Evolutionary conservation across 2,797 vertebrate species (phyloP).

Genomic region (Diglossa cyanea): DNA sequence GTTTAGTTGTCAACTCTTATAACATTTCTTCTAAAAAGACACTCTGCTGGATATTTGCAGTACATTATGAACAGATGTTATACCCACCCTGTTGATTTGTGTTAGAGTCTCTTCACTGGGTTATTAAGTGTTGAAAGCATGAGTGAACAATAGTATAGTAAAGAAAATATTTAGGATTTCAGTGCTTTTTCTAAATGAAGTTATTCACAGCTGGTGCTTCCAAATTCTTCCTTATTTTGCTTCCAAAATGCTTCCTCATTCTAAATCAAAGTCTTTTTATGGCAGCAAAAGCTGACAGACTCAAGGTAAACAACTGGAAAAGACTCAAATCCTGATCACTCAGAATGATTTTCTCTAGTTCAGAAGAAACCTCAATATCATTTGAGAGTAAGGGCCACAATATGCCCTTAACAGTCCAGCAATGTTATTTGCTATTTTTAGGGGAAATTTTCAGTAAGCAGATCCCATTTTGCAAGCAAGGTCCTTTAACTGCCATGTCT

Average conservation of each 20-base stretch:
- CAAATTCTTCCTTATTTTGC: background rate
- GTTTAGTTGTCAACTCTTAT: background rate
- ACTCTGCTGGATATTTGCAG: background rate
- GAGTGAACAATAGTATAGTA: background rate
- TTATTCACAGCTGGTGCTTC: background rate
- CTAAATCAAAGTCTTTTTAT: background rate
- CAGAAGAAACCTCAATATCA: background rate
- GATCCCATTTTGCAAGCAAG: background rate
- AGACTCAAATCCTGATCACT: background rate
- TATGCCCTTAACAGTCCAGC: background rate
- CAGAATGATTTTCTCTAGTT: background rate
- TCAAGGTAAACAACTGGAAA: background rate
- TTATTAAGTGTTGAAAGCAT: background rate
- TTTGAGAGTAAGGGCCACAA: background rate
- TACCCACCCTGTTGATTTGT: background rate
- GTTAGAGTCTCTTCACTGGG: background rate
- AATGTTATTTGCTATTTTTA: background rate
- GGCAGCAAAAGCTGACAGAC: background rate
- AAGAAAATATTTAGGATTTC: constrained; percentile 5
- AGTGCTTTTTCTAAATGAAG: background rate
- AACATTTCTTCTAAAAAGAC: background rate
- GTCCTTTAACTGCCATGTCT: background rate
- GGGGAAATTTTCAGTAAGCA: background rate
- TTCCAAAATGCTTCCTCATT: background rate
- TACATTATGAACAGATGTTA: constrained; percentile 4